These are phyloP conservation scores for Pampus argenteus DNA, from an alignment of 2,797 vertebrate species.

Conservation along the genomic window DNA sequence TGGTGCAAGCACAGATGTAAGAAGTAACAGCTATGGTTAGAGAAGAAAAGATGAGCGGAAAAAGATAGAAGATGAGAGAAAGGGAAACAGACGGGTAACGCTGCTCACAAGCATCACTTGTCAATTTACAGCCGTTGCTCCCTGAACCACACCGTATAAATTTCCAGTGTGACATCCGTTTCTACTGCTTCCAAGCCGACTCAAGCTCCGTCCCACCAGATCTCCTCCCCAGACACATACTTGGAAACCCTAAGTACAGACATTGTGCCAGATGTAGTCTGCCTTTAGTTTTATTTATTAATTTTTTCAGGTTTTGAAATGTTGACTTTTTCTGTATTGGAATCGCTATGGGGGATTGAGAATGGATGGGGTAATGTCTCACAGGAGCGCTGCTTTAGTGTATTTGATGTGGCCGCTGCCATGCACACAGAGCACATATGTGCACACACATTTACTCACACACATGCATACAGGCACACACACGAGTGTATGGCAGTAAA, in stretches of 20 bases:
- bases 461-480: slow-evolving; percentile 37
- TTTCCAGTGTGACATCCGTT: slow-evolving; percentile 82
- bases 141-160: slow-evolving; percentile 83
- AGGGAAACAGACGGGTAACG: slow-evolving; percentile 78
- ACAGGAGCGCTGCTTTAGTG: slow-evolving; percentile 58
- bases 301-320: slow-evolving; percentile 72
- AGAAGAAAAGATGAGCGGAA: slow-evolving; percentile 73
- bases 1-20: slow-evolving; percentile 72
- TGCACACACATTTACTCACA: slow-evolving; percentile 43
- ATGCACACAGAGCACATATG: slow-evolving; percentile 60
- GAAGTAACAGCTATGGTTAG: slow-evolving; percentile 69
- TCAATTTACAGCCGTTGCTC: slow-evolving; percentile 83
- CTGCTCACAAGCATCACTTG: slow-evolving; percentile 80
- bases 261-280: slow-evolving; percentile 78
- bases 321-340: slow-evolving; percentile 67
- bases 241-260: slow-evolving; percentile 78
- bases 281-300: slow-evolving; percentile 75
- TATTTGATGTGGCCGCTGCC: slow-evolving; percentile 77
- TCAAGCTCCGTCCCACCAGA: slow-evolving; percentile 73
- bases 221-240: slow-evolving; percentile 80
- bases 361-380: slow-evolving; percentile 72
- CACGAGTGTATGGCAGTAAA: slow-evolving; percentile 63
- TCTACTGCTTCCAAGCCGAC: slow-evolving; percentile 84
- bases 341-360: slow-evolving; percentile 60
- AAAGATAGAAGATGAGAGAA: slow-evolving; percentile 79